These are phyloP conservation scores for Accipiter virgatus DNA, from an alignment of 2,113 vertebrate species.

Conservation along the genomic window DNA sequence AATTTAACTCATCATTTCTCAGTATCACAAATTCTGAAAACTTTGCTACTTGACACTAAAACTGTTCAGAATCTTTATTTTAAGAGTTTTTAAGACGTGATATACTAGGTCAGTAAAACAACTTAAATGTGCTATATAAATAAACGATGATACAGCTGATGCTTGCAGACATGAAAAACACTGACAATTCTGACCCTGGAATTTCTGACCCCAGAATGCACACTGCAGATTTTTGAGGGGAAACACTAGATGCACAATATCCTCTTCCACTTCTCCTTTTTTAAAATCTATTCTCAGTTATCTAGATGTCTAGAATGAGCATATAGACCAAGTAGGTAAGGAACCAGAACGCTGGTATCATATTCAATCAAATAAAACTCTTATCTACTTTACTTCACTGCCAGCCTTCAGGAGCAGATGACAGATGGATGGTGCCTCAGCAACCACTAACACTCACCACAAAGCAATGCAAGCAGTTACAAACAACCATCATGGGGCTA, in stretches of 20 bases:
- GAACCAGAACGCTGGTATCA: accelerated
- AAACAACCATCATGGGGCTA: background rate
- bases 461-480: background rate
- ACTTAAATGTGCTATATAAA: background rate
- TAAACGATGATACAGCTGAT: background rate
- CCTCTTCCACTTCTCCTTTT: background rate
- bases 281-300: background rate
- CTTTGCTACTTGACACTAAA: background rate
- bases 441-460: background rate
- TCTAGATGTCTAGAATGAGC: background rate
- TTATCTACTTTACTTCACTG: background rate
- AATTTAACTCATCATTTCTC: background rate
- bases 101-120: background rate
- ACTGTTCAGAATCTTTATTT: background rate
- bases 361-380: background rate
- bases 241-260: background rate
- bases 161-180: background rate
- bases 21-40: background rate
- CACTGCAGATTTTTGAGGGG: background rate
- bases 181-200: background rate
- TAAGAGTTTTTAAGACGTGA: background rate
- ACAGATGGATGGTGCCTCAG: background rate
- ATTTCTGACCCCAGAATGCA: background rate
- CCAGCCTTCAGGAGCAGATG: background rate
- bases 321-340: background rate